Evolutionary conservation across 53 echinoderm and acorn worm genomes (phyloP).

Genomic region (Antedon mediterranea): DNA sequence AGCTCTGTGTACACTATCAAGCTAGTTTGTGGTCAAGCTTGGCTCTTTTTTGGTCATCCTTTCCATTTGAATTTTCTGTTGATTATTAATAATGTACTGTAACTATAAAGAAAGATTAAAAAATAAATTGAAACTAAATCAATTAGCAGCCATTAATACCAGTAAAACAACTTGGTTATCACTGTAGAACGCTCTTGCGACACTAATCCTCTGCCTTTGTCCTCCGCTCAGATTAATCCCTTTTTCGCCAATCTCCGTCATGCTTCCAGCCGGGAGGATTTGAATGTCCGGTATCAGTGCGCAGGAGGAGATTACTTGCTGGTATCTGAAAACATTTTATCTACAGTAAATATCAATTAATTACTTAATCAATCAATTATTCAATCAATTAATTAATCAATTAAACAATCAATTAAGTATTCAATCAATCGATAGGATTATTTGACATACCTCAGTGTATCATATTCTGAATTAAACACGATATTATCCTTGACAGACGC

Average conservation of each 20-base stretch:
- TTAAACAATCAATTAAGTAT: no score
- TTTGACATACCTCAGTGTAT: constrained; percentile 24
- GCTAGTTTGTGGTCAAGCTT: no score
- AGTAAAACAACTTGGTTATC: constrained; percentile 18
- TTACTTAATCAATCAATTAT: no score
- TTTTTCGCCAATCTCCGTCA: constrained; percentile 60
- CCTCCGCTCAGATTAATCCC: constrained; percentile 49
- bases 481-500: constrained; percentile 52
- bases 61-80: no score
- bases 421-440: neutral
- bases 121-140: no score
- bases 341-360: no score
- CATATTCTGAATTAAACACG: constrained; percentile 32
- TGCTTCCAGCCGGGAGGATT: constrained; percentile 27
- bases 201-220: constrained; percentile 45
- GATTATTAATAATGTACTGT: no score
- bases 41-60: no score
- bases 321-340: neutral
- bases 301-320: neutral
- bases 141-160: no score
- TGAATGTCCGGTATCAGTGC: neutral
- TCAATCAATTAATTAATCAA: no score
- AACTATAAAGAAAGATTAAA: no score
- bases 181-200: constrained; percentile 38
- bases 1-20: no score